Evolutionary conservation across 2,113 vertebrate genomes (phyloP).

Genomic region (Pica pica): DNA sequence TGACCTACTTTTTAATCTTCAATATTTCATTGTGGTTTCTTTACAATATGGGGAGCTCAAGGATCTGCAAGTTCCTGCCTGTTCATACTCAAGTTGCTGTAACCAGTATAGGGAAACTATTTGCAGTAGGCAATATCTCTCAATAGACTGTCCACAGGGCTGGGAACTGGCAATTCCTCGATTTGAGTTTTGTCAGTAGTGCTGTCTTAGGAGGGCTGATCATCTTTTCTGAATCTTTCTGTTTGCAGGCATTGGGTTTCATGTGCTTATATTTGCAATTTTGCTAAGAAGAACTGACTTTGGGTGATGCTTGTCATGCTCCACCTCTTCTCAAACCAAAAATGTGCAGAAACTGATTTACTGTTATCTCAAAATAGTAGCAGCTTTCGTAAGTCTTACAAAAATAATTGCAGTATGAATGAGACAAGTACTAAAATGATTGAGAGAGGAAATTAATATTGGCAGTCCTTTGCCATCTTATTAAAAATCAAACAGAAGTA

Average conservation of each 20-base stretch:
- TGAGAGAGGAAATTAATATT: background rate
- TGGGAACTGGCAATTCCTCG: background rate
- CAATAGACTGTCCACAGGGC: background rate
- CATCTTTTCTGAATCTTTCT: background rate
- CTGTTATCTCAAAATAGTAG: background rate
- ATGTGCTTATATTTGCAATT: background rate
- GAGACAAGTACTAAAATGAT: background rate
- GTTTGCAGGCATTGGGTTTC: background rate
- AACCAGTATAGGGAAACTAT: background rate
- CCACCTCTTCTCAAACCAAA: background rate
- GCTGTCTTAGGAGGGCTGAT: background rate
- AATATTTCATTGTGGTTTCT: constrained; percentile 46
- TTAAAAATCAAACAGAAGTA: background rate
- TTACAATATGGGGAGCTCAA: background rate
- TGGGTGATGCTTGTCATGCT: background rate
- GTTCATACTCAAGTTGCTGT: background rate
- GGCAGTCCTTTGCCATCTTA: background rate
- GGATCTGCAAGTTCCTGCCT: constrained; percentile 8
- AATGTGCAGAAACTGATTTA: background rate
- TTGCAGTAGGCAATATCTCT: background rate
- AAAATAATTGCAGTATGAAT: background rate
- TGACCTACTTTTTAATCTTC: constrained; percentile 74
- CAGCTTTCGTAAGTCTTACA: background rate
- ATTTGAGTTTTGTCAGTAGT: background rate
- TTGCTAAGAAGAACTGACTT: background rate